Conservation (phyloP, 2,797 vertebrate genomes). For the Telmatherina bonti region DNA sequence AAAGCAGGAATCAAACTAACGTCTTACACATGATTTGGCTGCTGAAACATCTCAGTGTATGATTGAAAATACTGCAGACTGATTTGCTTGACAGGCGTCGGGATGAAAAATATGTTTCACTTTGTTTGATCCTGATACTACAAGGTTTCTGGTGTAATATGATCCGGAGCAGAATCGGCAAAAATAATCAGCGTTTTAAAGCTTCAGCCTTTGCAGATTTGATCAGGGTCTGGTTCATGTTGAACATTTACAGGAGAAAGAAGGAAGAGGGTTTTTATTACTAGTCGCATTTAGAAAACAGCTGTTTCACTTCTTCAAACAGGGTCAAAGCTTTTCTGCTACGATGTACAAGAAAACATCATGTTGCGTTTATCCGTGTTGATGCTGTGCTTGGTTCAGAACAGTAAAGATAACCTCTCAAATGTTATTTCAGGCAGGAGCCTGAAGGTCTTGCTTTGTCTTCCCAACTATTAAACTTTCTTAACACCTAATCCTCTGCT, state of each 20-base stretch:
- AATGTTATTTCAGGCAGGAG: constrained; percentile 35
- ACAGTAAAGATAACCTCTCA: constrained; percentile 14
- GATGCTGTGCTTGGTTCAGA: constrained; percentile 6
- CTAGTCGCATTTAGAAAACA: too few relatives aligned
- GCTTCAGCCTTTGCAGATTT: too few relatives aligned
- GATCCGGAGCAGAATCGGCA: neutral
- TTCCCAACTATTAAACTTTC: constrained; percentile 19
- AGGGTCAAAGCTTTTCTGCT: constrained; percentile 4
- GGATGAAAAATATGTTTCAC: neutral
- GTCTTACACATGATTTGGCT: neutral
- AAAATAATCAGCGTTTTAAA: neutral
- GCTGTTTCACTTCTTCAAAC: neutral
- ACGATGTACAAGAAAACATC: neutral
- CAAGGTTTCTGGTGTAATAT: neutral
- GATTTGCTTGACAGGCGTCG: neutral
- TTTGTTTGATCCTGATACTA: neutral
- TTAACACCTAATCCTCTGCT: constrained; percentile 26
- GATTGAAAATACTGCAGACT: neutral
- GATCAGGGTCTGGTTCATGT: too few relatives aligned
- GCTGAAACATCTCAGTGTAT: neutral
- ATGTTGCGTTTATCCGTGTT: constrained; percentile 11
- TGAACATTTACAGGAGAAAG: too few relatives aligned
- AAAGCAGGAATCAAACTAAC: neutral
- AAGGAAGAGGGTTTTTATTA: too few relatives aligned
- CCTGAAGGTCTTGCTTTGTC: constrained; percentile 29